phyloP scores from a whole-genome alignment of 2,113 vertebrate genomes.

The Ciconia stormi region DNA sequence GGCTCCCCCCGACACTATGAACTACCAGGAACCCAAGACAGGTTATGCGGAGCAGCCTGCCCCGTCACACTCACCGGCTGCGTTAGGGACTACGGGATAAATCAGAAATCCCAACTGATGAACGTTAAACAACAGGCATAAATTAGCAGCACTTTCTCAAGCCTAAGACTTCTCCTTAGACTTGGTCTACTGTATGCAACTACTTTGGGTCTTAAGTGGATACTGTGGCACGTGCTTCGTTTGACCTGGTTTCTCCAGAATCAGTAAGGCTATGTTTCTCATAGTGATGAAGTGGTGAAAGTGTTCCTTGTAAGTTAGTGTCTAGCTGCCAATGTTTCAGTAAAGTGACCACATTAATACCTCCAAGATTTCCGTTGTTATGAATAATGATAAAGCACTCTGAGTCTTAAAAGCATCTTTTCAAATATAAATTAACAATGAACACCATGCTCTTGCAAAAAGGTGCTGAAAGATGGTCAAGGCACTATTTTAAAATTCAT shows the following conservation, averaged over 20 bases:
- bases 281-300: neutral
- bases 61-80: neutral
- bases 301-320: neutral
- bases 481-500: neutral
- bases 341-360: neutral
- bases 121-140: neutral
- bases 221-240: rapidly evolving
- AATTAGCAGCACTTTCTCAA: neutral
- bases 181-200: neutral
- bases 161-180: neutral
- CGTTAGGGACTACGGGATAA: rapidly evolving
- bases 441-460: neutral
- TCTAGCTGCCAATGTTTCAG: neutral
- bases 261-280: neutral
- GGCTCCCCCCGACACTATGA: rapidly evolving
- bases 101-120: neutral
- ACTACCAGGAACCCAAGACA: rapidly evolving
- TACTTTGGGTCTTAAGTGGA: neutral
- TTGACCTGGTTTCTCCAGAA: neutral
- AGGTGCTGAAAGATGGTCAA: neutral
- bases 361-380: neutral
- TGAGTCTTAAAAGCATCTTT: neutral
- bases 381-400: neutral
- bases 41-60: neutral
- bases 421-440: neutral